These are phyloP conservation scores for Dasysyrphus albostriatus DNA, from an alignment of 2,888 invertebrate species.

Conservation along the genomic window DNA sequence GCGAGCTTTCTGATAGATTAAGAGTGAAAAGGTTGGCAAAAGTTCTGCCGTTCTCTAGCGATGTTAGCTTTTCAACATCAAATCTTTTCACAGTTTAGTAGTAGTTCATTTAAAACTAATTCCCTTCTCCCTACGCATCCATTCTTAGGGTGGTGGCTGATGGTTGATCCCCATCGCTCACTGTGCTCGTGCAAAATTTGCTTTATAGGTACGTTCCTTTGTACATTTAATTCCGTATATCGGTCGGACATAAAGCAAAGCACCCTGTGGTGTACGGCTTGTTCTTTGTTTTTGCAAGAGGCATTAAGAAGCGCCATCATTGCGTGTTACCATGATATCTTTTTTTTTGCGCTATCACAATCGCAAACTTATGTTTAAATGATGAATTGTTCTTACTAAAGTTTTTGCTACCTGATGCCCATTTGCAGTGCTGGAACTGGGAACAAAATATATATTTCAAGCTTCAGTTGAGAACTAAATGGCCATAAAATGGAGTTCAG, in stretches of 20 bases:
- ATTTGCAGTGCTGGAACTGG: not conserved
- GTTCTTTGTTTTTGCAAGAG: not conserved
- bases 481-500: conserved; percentile 40
- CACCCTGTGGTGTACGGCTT: not conserved
- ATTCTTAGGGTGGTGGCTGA: no score
- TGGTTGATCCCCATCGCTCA: no score
- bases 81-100: no score
- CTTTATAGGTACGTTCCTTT: no score
- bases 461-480: conserved; percentile 43
- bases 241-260: not conserved
- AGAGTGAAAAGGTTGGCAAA: no score
- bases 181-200: no score
- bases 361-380: conserved; percentile 22
- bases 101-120: no score
- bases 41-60: no score
- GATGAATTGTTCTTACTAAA: conserved; percentile 6
- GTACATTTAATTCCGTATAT: not conserved
- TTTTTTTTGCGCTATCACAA: conserved; percentile 16
- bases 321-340: conserved; percentile 46
- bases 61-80: no score
- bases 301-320: conserved; percentile 11
- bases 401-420: not conserved
- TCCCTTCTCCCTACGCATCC: no score
- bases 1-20: no score
- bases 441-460: conserved; percentile 5